Base-by-base conservation (phyloP, 92 coral and sea anemone species). In the Micromussa lordhowensis region DNA sequence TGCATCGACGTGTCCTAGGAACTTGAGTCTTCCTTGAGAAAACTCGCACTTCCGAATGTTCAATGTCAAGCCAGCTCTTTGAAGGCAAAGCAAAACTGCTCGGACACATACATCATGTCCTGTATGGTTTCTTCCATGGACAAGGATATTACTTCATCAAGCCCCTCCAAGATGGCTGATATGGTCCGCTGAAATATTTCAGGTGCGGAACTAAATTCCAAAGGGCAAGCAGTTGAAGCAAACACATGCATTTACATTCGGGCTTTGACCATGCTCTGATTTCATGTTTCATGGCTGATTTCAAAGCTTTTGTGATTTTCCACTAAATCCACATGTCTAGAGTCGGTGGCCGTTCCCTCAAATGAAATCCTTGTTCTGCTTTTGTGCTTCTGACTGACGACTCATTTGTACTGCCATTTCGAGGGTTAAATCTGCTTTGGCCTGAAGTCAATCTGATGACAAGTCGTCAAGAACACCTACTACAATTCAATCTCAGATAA, bases 401-500 rank as follows among this genome's bases (percentile, higher is more conserved):
- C 89, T 71, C 59, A 91, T n/a, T 71, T 91, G 85, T 12, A 84
- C 89, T 28, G 94, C 82, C 59, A 68, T 85, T 70, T 91, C 83
- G 68, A 91, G 63, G 26, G 93, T 86, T 19, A 86, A 78, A 28
- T 81, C 53, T 15, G 85, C 48, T 59, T 91, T 87, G 76, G 88
- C 21, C 49, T 91, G 92, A 84, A 91, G 91, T 55, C 91, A 77
- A 85, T 91, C 89, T 32, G 90, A 88, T 12, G 85, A 90, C 5
- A 85, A 48, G 54, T 85, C 94, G 90, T 92, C 78, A 17, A 85
- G 58, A 69, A 92, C 92, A 0, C 92, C 92, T 32, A 88, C 92
- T 69, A 86, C 85, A n/a, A 92, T 89, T 61, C 86, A 66, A 76
- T 94, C 93, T n/a, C 96, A 80, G 58, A 92, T 92, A 13, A 93